Conservation (phyloP, 2,888 invertebrate genomes). For the Euspilapteryx auroguttella region DNA sequence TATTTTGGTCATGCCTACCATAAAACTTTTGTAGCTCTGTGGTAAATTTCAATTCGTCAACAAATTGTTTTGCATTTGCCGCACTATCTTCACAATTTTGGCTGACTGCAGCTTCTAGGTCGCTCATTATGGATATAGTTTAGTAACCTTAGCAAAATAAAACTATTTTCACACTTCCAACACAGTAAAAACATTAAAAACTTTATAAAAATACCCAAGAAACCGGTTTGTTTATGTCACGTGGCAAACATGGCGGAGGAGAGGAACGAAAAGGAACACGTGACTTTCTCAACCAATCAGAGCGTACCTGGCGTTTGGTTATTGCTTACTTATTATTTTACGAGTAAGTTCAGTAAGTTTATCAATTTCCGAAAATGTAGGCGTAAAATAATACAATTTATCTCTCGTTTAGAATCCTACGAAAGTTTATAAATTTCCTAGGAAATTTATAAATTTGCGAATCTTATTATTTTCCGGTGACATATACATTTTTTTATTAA, state of each 20-base stretch:
- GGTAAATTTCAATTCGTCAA: constrained; percentile 2
- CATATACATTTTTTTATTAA: too few species aligned
- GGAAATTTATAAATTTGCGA: neutral
- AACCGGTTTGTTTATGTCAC: neutral
- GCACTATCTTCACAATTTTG: constrained; percentile 1
- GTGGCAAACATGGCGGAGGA: neutral
- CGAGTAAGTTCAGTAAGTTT: neutral
- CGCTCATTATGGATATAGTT: neutral
- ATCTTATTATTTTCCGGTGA: neutral
- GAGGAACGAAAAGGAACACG: neutral
- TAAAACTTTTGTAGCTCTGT: constrained; percentile 3
- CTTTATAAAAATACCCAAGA: neutral
- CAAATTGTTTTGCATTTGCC: constrained; percentile 6
- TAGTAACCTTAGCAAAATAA: neutral
- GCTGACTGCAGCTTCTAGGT: neutral
- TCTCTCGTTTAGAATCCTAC: neutral
- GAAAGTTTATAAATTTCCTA: neutral
- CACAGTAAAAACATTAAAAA: neutral
- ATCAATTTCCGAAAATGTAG: neutral
- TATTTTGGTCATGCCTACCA: constrained; percentile 3
- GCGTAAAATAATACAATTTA: neutral
- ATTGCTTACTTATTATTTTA: neutral
- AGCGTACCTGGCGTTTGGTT: neutral
- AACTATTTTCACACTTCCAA: neutral
- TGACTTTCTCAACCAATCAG: neutral